Evolutionary conservation across 2,113 vertebrate species (phyloP).

Genomic region (Oncorhynchus nerka): DNA sequence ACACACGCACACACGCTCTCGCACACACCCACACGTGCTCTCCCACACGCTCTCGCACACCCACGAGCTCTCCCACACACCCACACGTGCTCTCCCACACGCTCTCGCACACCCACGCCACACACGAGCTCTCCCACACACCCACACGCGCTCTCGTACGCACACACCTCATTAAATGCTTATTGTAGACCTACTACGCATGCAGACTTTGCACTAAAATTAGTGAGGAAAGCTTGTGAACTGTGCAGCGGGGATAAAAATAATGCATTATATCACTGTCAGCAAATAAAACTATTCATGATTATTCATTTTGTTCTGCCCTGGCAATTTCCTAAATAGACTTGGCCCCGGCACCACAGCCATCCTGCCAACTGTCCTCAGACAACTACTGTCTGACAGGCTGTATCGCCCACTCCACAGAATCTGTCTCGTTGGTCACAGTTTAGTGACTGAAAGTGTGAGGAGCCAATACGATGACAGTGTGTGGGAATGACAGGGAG

Average conservation of each 20-base stretch:
- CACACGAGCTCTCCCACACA: neutral
- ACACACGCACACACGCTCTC: neutral
- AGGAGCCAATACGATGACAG: neutral
- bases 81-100: neutral
- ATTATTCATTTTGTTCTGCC: neutral
- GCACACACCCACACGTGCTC: neutral
- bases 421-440: neutral
- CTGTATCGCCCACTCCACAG: neutral
- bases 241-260: neutral
- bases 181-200: neutral
- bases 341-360: neutral
- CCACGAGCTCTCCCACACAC: neutral
- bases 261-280: neutral
- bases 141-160: neutral
- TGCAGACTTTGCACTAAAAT: neutral
- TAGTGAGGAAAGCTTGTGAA: neutral
- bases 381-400: neutral
- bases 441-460: neutral
- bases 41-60: neutral
- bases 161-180: neutral
- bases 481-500: neutral
- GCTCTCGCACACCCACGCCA: neutral
- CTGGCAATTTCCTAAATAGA: slow-evolving; percentile 1
- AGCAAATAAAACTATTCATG: neutral
- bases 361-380: neutral